These are phyloP conservation scores for Caenorhabditis remanei DNA, from an alignment of 1,140 invertebrate genomes.

Conservation along the genomic window DNA sequence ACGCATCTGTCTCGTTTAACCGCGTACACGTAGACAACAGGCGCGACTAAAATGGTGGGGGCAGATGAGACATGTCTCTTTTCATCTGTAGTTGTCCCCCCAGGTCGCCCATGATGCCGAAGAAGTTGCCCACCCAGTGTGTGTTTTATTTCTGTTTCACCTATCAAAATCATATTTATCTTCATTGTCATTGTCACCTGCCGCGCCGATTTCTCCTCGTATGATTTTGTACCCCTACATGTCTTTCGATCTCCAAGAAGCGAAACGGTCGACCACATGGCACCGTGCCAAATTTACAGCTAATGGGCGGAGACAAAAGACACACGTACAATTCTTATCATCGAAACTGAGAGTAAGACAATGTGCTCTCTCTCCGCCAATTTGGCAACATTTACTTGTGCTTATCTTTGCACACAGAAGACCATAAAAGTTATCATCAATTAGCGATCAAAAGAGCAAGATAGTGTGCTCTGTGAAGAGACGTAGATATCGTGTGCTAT, in stretches of 20 bases:
- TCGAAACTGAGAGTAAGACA: background rate
- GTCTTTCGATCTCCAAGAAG: background rate
- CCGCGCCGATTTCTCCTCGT: background rate
- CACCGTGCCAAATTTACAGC: background rate
- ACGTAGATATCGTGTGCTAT: slow-evolving; percentile 1
- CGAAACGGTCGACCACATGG: too few relatives aligned
- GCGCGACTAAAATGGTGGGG: slow-evolving; percentile 20
- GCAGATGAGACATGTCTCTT: background rate
- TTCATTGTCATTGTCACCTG: slow-evolving; percentile 33
- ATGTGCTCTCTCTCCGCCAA: background rate
- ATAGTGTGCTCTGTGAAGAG: background rate
- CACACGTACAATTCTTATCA: background rate
- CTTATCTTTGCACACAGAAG: slow-evolving; percentile 42
- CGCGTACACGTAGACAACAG: slow-evolving; percentile 15
- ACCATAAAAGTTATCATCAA: slow-evolving; percentile 57
- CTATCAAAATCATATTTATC: slow-evolving; percentile 52
- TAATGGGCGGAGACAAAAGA: too few relatives aligned
- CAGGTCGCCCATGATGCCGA: background rate
- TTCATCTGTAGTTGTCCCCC: background rate
- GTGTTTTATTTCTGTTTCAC: slow-evolving; percentile 42
- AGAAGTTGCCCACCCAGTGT: slow-evolving; percentile 15
- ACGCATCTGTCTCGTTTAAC: slow-evolving; percentile 49
- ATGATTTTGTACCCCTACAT: background rate
- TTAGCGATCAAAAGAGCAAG: background rate
- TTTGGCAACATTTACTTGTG: slow-evolving; percentile 18